Evolutionary conservation across 2,797 vertebrate species (phyloP).

Genomic region (Enteromius trimaculatus): DNA sequence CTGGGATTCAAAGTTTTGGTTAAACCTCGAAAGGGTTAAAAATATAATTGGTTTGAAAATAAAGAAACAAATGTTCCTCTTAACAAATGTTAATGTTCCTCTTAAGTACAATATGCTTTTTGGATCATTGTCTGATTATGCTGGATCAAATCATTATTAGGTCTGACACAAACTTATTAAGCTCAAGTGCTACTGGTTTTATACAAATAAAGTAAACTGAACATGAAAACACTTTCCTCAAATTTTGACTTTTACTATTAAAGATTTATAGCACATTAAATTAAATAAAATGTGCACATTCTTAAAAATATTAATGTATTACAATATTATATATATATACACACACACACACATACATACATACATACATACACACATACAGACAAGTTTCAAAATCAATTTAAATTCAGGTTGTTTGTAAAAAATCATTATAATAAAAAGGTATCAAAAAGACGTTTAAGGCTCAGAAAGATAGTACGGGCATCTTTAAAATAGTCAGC

Average conservation of each 20-base stretch:
- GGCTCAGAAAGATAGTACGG: too few relatives aligned
- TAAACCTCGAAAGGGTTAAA: neutral
- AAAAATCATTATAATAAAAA: neutral
- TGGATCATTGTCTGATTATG: neutral
- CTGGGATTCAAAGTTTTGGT: neutral
- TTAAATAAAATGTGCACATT: neutral
- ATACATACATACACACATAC: too few relatives aligned
- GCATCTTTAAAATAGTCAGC: too few relatives aligned
- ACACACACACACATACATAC: neutral
- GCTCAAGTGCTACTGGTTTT: neutral
- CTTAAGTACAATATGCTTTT: neutral
- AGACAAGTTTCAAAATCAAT: neutral
- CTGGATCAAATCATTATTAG: neutral
- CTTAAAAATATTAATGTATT: neutral
- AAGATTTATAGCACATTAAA: neutral
- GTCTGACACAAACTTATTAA: neutral
- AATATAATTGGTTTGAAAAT: neutral
- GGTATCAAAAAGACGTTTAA: too few relatives aligned
- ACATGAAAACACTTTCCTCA: neutral
- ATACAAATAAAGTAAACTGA: too few relatives aligned
- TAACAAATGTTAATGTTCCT: neutral
- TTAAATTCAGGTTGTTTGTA: neutral
- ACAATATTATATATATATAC: neutral
- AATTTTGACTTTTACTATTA: neutral
- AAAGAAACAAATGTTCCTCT: neutral